These are phyloP conservation scores for Sicus ferrugineus DNA, from an alignment of 2,888 invertebrate species.

Conservation along the genomic window DNA sequence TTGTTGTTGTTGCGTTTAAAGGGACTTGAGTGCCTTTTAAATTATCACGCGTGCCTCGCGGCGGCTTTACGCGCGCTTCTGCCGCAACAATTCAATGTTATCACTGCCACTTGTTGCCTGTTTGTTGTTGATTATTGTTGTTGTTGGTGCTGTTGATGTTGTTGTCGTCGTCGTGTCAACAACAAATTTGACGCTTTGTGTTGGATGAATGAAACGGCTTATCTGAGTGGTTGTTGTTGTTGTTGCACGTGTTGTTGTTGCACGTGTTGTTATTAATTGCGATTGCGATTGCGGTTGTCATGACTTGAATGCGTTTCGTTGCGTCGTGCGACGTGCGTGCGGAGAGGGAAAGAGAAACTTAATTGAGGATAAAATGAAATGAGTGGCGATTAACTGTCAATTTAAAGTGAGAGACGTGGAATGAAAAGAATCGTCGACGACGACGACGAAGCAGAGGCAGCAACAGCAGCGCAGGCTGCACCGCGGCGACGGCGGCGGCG, in stretches of 20 bases:
- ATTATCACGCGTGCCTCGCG: constrained; percentile 3
- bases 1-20: not conserved
- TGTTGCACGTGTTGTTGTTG: not conserved
- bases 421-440: no score
- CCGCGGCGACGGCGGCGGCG: not conserved
- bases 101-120: not conserved
- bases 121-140: no score
- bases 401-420: constrained; percentile 39
- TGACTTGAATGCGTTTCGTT: constrained; percentile 16
- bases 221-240: constrained; percentile 13
- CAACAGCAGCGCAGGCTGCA: not conserved
- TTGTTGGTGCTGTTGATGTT: no score
- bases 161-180: not conserved
- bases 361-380: constrained; percentile 34
- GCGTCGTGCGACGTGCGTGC: not conserved
- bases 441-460: not conserved
- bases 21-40: not conserved
- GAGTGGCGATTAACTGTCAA: constrained; percentile 45
- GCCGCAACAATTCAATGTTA: constrained; percentile 3
- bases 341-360: constrained; percentile 20
- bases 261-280: not conserved
- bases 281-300: not conserved
- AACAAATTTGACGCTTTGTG: not conserved
- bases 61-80: constrained; percentile 4
- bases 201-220: no score